Evolutionary conservation across 1,140 invertebrate species (phyloP).

Genomic region (Nebria ingens): DNA sequence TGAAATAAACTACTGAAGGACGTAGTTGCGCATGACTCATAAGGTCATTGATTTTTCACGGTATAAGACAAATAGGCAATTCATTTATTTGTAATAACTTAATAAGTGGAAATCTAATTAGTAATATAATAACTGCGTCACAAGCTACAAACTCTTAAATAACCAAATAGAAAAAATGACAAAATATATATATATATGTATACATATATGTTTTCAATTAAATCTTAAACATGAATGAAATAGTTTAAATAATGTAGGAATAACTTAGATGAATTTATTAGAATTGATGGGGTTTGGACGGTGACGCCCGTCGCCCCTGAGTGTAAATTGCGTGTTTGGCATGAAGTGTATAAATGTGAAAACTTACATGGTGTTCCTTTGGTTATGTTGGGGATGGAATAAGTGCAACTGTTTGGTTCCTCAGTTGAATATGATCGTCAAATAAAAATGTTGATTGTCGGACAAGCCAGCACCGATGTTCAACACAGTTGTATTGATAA

Average conservation of each 20-base stretch:
- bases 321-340: not conserved
- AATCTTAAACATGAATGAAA: not conserved
- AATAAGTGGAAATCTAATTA: not conserved
- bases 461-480: slow-evolving; percentile 14
- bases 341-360: not conserved
- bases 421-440: slow-evolving; percentile 22
- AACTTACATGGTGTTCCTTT: not conserved
- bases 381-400: too few relatives aligned
- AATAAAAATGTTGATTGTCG: slow-evolving; percentile 15
- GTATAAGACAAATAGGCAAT: too few relatives aligned
- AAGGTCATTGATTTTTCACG: too few relatives aligned
- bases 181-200: not conserved
- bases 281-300: too few relatives aligned
- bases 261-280: not conserved
- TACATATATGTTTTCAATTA: not conserved
- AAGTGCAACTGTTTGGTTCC: too few relatives aligned
- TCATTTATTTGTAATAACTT: too few relatives aligned
- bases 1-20: too few relatives aligned
- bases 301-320: too few relatives aligned
- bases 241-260: not conserved
- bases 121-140: not conserved
- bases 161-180: too few relatives aligned
- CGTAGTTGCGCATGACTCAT: too few relatives aligned
- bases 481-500: slow-evolving; percentile 16
- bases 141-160: not conserved